phyloP scores from a whole-genome alignment of 2,113 vertebrate species.

The Sterrhoptilus dennistouni region DNA sequence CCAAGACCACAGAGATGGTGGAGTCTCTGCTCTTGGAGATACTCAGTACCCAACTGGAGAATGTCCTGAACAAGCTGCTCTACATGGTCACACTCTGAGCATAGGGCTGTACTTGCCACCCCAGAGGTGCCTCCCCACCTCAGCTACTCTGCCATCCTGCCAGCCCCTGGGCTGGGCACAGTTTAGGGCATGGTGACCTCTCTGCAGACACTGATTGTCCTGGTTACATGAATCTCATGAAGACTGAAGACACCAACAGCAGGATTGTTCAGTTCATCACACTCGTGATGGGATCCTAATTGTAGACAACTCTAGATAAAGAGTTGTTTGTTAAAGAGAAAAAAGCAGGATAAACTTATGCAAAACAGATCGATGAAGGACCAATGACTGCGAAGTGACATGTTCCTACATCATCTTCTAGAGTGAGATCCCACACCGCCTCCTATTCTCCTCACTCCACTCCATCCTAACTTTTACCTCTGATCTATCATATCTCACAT shows the following conservation, averaged over 20 bases:
- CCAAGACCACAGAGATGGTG: background rate
- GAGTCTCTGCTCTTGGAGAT: background rate
- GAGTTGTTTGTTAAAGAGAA: background rate
- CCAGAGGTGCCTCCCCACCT: background rate
- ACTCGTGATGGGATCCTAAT: background rate
- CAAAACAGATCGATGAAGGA: background rate
- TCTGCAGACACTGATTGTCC: background rate
- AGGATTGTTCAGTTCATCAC: background rate
- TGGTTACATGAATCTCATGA: rapidly evolving
- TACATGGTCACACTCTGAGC: background rate
- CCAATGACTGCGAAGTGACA: background rate
- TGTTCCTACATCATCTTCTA: background rate
- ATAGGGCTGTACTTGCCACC: background rate
- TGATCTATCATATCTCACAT: background rate
- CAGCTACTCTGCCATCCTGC: background rate
- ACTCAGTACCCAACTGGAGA: background rate
- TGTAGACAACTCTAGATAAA: background rate
- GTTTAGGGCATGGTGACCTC: background rate
- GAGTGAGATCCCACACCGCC: background rate
- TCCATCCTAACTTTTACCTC: background rate
- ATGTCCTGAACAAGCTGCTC: background rate
- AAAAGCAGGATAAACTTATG: background rate
- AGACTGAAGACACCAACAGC: background rate
- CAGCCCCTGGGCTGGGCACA: background rate
- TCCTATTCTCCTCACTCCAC: background rate